Base-by-base conservation (phyloP, 2,113 vertebrate genomes). In the Bostrychus sinensis region DNA sequence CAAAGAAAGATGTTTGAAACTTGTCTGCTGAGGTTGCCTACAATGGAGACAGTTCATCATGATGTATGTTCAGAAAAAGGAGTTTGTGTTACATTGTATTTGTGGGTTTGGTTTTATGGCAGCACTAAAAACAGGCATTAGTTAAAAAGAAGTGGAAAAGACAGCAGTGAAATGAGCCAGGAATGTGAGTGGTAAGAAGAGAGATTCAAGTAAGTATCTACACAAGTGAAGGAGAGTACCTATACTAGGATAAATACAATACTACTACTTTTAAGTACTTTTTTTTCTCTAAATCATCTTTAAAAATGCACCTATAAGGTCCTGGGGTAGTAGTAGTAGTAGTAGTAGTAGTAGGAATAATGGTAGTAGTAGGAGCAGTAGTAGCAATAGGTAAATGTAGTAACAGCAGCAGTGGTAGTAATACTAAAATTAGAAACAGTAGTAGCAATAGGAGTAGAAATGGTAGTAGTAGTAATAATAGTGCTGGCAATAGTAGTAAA, bases 71-170 rank as follows among this genome's bases (percentile, higher is more conserved):
- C 69, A 46, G 62, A 20, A 25, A 10, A 51, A 4, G 55, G 39
- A 59, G 54, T 56, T 66, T 65, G 53, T 41, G 13, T 83, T 79
- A 82, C 60, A 48, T 50, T 43, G 61, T 38, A 61, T 72, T 51
- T 75, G 50, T 41, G 4, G 56, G 56, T 50, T 69, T 48, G 22
- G 39, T 53, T 86, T 84, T 80, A 88, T 7, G 62, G 69, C 73
- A 36, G 51, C 66, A 67, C 84, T 83, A 84, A 88, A 86, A 80
- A 79, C 59, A 61, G 11, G 65, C n/a, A 58, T 67, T 19, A 57
- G 61, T 39, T 2, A 13, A 77, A 74, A 78, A 19, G 8, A 75
- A 38, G 56, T 2, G 51, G 61, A 72, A 54, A 11, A 78, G 70
- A 50, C 30, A 7, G 22, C 37, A 74, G 63, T 37, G 69, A 56